Evolutionary conservation across 30 jellyfish, hydroid and myxozoan genomes (phyloP).

Genomic region (Hydractinia echinata): DNA sequence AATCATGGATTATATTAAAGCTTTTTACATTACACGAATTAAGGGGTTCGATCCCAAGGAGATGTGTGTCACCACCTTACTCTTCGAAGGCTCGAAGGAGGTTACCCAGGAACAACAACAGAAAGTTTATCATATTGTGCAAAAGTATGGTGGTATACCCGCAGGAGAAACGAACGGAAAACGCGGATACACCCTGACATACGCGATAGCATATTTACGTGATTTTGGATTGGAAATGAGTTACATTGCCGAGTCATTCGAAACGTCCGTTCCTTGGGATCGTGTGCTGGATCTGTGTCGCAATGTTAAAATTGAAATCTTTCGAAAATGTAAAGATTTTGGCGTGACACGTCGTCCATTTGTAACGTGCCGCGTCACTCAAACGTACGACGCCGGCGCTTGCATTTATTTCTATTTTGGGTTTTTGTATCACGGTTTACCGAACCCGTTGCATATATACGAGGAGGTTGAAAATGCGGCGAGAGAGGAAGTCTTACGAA

Average conservation of each 20-base stretch:
- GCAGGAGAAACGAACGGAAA: conserved; percentile 94
- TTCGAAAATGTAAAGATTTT: conserved; percentile 60
- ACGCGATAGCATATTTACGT: conserved; percentile 86
- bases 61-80: conserved; percentile 84
- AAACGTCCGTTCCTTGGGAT: conserved; percentile 98
- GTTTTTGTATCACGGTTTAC: conserved; percentile 60
- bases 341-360: conserved; percentile 73
- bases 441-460: conserved; percentile 70
- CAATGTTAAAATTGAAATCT: conserved; percentile 62
- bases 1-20: conserved; percentile 72
- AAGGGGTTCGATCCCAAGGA: conserved; percentile 82
- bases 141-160: conserved; percentile 89
- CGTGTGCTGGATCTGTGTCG: conserved; percentile 79
- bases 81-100: conserved; percentile 82
- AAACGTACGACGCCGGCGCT: conserved; percentile 96
- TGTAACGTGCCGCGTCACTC: conserved; percentile 93
- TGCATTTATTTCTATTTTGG: conserved; percentile 95
- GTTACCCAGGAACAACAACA: conserved; percentile 63
- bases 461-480: conserved; percentile 90
- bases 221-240: conserved; percentile 87
- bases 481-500: conserved; percentile 80
- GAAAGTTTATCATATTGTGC: conserved; percentile 60
- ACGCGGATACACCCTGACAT: conserved; percentile 87
- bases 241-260: conserved; percentile 93
- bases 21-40: conserved; percentile 68